Percentiles rank a stretch among this genome's conserved stretches.
phyloP scores from a whole-genome alignment of 2,113 vertebrate genomes.

The Pterocles gutturalis region DNA sequence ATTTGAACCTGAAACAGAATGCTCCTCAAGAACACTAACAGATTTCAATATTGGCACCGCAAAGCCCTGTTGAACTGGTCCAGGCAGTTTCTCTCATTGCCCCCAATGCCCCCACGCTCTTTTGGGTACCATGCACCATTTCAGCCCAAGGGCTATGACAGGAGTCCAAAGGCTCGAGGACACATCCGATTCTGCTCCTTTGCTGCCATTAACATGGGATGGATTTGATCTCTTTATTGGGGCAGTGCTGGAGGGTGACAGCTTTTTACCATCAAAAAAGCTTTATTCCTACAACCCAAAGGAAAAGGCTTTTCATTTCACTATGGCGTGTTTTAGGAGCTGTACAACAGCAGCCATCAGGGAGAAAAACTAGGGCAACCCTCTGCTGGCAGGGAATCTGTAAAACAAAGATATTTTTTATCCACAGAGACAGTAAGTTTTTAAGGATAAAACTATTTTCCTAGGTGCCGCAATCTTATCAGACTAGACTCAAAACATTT shows the following conservation, averaged over 20 bases:
- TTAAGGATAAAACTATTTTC: neutral
- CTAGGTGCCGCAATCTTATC: neutral
- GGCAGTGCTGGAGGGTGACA: neutral
- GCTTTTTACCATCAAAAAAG: neutral
- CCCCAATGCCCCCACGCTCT: fast-evolving
- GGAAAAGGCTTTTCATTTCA: neutral
- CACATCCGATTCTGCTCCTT: neutral
- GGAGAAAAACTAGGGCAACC: neutral
- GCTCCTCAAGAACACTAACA: neutral
- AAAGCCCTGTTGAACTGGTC: neutral
- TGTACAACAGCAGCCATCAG: neutral
- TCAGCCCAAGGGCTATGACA: neutral
- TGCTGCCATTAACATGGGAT: neutral
- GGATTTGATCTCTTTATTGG: neutral
- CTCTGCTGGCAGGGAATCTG: neutral
- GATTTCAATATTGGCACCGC: neutral
- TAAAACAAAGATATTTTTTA: neutral
- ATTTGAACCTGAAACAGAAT: neutral
- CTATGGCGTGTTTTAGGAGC: neutral
- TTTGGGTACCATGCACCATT: neutral
- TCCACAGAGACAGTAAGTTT: neutral
- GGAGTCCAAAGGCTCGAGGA: neutral
- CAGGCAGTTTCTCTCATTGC: neutral
- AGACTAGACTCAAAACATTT: neutral
- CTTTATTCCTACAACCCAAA: neutral